phyloP scores from a whole-genome alignment of 2,888 invertebrate genomes.

The Cantharis lateralis region DNA sequence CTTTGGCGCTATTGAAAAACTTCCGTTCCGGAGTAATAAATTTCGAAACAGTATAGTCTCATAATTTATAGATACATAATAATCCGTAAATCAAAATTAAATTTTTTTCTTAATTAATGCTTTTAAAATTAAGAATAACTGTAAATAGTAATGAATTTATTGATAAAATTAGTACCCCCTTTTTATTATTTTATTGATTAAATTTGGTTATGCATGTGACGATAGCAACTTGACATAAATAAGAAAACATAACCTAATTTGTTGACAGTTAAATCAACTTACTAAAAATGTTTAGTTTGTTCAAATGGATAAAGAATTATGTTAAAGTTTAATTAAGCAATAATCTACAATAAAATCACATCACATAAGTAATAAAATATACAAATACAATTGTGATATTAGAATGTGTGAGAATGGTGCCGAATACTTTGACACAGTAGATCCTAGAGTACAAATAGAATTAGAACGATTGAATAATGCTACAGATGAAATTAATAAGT shows the following conservation, averaged over 20 bases:
- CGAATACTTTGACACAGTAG: slow-evolving; percentile 72
- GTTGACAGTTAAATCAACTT: neutral
- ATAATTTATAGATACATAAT: too few species aligned
- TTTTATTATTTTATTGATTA: neutral
- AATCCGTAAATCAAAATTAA: neutral
- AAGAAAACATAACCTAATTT: slow-evolving; percentile 1
- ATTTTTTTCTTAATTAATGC: neutral
- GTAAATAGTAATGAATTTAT: neutral
- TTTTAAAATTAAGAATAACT: neutral
- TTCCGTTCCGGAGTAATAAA: too few species aligned
- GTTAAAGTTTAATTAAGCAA: neutral
- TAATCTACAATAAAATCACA: neutral
- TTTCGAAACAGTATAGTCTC: too few species aligned
- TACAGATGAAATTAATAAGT: slow-evolving; percentile 89
- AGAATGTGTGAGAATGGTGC: slow-evolving; percentile 63
- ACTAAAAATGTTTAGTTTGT: neutral
- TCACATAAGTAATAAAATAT: neutral
- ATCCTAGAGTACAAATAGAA: slow-evolving; percentile 85
- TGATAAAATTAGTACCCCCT: too few species aligned
- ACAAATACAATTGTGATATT: slow-evolving; percentile 5
- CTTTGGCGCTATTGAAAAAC: too few species aligned
- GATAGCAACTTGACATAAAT: neutral
- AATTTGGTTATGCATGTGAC: neutral
- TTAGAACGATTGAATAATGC: slow-evolving; percentile 87
- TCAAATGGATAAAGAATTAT: neutral